Conservation (phyloP, 2,113 vertebrate genomes). For the Zonotrichia leucophrys region DNA sequence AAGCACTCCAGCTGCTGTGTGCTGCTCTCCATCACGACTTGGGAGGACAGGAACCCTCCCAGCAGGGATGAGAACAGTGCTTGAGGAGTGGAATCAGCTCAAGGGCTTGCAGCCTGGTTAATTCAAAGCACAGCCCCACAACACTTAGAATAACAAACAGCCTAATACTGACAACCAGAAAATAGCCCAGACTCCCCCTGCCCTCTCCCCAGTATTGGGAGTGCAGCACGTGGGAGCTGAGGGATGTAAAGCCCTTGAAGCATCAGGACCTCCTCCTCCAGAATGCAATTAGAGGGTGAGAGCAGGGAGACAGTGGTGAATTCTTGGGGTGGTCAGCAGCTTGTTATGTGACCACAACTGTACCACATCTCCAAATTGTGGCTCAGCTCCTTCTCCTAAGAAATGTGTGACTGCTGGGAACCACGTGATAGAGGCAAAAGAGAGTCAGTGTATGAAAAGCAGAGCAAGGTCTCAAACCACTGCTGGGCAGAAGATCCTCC, state of each 20-base stretch:
- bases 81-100: not conserved
- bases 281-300: not conserved
- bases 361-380: not conserved
- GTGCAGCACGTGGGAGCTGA: rapidly evolving
- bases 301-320: not conserved
- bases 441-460: not conserved
- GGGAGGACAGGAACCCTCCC: not conserved
- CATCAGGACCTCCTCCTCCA: not conserved
- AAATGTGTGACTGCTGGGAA: not conserved
- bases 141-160: not conserved
- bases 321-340: not conserved
- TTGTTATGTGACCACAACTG: not conserved
- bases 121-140: not conserved
- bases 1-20: not conserved
- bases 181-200: not conserved
- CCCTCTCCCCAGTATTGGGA: not conserved
- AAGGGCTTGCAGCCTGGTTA: not conserved
- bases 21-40: rapidly evolving
- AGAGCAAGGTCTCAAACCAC: not conserved
- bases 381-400: not conserved
- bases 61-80: not conserved
- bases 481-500: not conserved
- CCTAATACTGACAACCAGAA: not conserved
- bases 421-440: not conserved
- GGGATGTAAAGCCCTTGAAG: not conserved